Conservation (phyloP, 37 sponge, comb jelly and placozoan species). For the Ephydatia muelleri region DNA sequence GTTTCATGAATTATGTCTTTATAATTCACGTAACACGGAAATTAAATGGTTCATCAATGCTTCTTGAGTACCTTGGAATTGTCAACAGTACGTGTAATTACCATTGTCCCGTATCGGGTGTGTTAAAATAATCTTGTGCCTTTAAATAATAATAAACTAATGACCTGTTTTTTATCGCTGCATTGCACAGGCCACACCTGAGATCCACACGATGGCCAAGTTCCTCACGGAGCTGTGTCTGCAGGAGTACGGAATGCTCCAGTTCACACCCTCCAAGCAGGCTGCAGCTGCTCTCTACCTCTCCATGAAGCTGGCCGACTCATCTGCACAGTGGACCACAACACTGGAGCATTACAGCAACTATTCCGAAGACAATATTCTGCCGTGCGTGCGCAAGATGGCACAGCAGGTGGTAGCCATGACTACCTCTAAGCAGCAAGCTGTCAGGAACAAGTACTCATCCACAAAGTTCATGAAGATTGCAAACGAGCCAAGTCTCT, state of each 20-base stretch:
- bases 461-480: slow-evolving; percentile 75
- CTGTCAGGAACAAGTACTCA: slow-evolving; percentile 89
- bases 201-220: slow-evolving; percentile 95
- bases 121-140: no score
- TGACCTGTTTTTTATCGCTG: no score
- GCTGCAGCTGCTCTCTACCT: slow-evolving; percentile 92
- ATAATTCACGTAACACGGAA: no score
- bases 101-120: no score
- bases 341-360: slow-evolving; percentile 78
- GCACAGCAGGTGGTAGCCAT: slow-evolving; percentile 71
- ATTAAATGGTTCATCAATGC: no score
- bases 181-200: slow-evolving; percentile 65
- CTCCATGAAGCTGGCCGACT: slow-evolving; percentile 51
- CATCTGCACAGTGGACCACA: slow-evolving; percentile 44
- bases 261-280: slow-evolving; percentile 76
- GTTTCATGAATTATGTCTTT: no score
- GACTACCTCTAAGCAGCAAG: slow-evolving; percentile 86
- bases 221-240: slow-evolving; percentile 92
- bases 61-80: no score
- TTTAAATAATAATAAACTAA: no score
- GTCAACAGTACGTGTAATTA: no score
- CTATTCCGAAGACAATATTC: slow-evolving; percentile 68
- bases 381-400: slow-evolving; percentile 68
- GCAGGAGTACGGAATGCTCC: slow-evolving; percentile 72
- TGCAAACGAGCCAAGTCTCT: slow-evolving; percentile 57